These are phyloP conservation scores for Melinaea menophilus DNA, from an alignment of 2,888 invertebrate species.

Conservation along the genomic window DNA sequence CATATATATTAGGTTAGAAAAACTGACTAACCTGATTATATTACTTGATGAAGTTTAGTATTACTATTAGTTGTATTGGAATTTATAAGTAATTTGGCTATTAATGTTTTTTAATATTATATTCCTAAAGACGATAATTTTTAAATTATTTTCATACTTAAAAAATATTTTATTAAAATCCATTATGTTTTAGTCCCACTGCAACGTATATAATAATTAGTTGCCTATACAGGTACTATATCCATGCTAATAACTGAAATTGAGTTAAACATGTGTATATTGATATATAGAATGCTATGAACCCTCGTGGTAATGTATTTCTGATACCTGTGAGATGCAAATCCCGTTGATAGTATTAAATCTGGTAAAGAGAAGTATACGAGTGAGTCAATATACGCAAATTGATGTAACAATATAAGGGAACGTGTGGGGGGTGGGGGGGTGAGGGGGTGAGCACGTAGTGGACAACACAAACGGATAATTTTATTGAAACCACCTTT, in stretches of 20 bases:
- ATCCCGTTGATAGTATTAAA: constrained; percentile 75
- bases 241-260: constrained; percentile 36
- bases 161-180: constrained; percentile 10
- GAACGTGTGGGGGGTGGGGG: constrained; percentile 38
- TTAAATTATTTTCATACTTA: too few species aligned
- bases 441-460: constrained; percentile 43
- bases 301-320: constrained; percentile 33
- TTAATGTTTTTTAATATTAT: too few species aligned
- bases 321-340: constrained; percentile 70
- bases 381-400: constrained; percentile 50
- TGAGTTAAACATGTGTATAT: constrained; percentile 34
- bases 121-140: too few species aligned
- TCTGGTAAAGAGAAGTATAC: constrained; percentile 60
- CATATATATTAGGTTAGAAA: too few species aligned
- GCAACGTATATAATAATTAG: constrained; percentile 29
- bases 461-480: constrained; percentile 50
- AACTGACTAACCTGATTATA: too few species aligned
- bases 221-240: constrained; percentile 30
- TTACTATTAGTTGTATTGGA: too few species aligned
- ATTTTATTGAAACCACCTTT: constrained; percentile 58
- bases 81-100: too few species aligned
- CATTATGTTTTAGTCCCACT: constrained; percentile 29
- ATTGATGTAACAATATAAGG: constrained; percentile 64
- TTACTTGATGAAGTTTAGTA: too few species aligned
- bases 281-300: constrained; percentile 33